Evolutionary conservation across 2,797 vertebrate genomes (phyloP).

Genomic region (Syngnathus rostellatus): DNA sequence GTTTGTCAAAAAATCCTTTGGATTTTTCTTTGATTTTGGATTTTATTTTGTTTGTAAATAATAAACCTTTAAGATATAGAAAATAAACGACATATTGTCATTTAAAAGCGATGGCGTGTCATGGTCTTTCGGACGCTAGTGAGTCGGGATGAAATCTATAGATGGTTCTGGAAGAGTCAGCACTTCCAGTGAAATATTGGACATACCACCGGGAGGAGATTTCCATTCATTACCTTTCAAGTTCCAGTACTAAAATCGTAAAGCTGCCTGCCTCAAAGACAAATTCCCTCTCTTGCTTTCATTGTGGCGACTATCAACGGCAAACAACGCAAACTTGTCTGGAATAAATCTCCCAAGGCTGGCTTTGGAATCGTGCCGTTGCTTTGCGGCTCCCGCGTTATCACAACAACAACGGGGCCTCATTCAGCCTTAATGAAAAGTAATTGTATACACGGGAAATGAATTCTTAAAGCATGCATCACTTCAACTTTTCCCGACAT

Average conservation of each 20-base stretch:
- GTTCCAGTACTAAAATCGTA: conserved; percentile 33
- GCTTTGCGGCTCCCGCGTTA: not conserved
- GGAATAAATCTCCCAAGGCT: not conserved
- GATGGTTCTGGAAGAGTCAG: conserved; percentile 21
- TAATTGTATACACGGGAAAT: not conserved
- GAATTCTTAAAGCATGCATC: not conserved
- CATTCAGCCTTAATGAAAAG: not conserved
- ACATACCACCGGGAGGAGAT: conserved; percentile 13
- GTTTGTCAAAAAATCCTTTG: conserved; percentile 76
- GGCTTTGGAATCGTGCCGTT: not conserved
- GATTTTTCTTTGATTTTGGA: conserved; percentile 45
- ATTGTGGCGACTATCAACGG: not conserved
- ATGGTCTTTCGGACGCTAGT: conserved; percentile 29
- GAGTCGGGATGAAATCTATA: not conserved
- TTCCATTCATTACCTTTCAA: conserved; percentile 42
- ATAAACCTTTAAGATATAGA: conserved; percentile 82
- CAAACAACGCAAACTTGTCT: not conserved
- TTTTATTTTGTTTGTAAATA: conserved; percentile 78
- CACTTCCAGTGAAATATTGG: conserved; percentile 28
- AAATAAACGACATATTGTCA: conserved; percentile 80
- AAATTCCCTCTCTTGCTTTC: conserved; percentile 1
- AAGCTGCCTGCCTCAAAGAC: conserved; percentile 31
- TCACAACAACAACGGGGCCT: not conserved
- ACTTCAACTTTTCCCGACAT: not conserved
- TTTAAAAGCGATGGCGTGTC: conserved; percentile 52